Evolutionary conservation across 2,888 invertebrate genomes (phyloP).

Genomic region (Anodontia alba): DNA sequence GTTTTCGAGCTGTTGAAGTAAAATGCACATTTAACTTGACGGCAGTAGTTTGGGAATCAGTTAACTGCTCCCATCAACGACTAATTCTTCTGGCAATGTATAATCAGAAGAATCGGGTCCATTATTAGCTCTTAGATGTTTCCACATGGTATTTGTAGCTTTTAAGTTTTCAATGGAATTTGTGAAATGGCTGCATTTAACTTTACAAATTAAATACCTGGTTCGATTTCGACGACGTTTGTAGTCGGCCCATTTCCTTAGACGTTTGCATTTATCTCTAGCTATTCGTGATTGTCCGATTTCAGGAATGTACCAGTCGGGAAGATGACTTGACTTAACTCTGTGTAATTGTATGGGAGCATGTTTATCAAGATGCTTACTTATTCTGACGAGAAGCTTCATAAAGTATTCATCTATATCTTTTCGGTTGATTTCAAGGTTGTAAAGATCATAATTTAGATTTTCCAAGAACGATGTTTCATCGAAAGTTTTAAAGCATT

Average conservation of each 20-base stretch:
- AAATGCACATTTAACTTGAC: no score
- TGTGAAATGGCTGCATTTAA: not conserved
- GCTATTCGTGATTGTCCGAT: not conserved
- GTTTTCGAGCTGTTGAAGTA: no score
- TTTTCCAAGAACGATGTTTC: no score
- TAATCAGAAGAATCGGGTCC: no score
- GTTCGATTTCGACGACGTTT: not conserved
- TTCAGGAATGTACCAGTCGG: not conserved
- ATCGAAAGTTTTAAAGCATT: no score
- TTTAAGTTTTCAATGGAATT: not conserved
- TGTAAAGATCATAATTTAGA: not conserved
- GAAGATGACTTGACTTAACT: not conserved
- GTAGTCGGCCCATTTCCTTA: no score
- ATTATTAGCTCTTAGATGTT: not conserved
- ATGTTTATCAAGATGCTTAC: not conserved
- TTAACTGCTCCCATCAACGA: no score
- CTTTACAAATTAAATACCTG: not conserved
- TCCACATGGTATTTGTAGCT: not conserved
- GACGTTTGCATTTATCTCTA: not conserved
- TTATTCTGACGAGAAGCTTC: not conserved
- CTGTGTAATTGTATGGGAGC: not conserved
- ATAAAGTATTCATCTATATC: no score
- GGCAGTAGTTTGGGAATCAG: no score
- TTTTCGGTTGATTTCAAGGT: not conserved
- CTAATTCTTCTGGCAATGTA: no score